Percentiles rank a stretch among this genome's conserved stretches.
phyloP scores from a whole-genome alignment of 1,140 invertebrate species.

The Lepidurus packardi region DNA sequence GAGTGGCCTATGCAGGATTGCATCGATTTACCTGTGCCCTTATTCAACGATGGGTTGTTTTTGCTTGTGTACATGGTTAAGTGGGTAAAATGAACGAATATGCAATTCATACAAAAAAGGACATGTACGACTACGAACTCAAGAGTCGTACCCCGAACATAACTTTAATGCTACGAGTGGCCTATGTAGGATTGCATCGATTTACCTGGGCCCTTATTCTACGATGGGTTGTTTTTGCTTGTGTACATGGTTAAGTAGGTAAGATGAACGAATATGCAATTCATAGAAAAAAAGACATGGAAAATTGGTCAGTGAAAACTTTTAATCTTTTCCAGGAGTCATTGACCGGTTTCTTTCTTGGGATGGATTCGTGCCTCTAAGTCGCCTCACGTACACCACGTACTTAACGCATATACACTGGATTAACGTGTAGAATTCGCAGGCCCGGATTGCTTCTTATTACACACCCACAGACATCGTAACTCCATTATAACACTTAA shows the following conservation, averaged over 20 bases:
- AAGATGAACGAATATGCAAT: background rate
- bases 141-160: slow-evolving; percentile 23
- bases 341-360: slow-evolving; percentile 59
- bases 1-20: slow-evolving; percentile 52
- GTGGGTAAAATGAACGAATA: slow-evolving; percentile 40
- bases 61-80: slow-evolving; percentile 50
- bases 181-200: slow-evolving; percentile 53
- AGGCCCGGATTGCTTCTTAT: background rate
- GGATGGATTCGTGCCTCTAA: slow-evolving; percentile 60
- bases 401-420: slow-evolving; percentile 53
- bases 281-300: background rate
- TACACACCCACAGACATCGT: slow-evolving; percentile 13
- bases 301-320: background rate
- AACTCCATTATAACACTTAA: background rate
- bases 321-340: slow-evolving; percentile 48
- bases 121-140: slow-evolving; percentile 44
- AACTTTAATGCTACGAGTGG: slow-evolving; percentile 43
- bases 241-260: slow-evolving; percentile 48
- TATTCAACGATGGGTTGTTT: slow-evolving; percentile 50
- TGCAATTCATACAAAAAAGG: background rate
- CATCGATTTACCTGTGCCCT: slow-evolving; percentile 53
- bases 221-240: slow-evolving; percentile 51
- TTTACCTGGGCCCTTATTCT: slow-evolving; percentile 52
- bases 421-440: background rate
- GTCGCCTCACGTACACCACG: slow-evolving; percentile 62